Evolutionary conservation across 2,888 invertebrate genomes (phyloP).

Genomic region (Meandrusa payeni): DNA sequence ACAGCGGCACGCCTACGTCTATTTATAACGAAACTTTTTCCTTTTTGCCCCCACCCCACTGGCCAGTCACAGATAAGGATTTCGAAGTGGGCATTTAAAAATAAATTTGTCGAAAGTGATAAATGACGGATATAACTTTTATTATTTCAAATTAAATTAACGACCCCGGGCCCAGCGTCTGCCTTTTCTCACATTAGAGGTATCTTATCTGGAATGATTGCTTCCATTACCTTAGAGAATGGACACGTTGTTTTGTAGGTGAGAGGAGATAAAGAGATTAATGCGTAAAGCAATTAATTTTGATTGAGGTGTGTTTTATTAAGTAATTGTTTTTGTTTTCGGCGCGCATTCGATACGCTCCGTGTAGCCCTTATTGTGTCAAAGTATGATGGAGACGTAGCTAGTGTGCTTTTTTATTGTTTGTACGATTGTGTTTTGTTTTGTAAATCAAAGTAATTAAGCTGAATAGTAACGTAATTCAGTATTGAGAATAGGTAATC

Average conservation of each 20-base stretch:
- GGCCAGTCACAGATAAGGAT: constrained; percentile 69
- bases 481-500: too few relatives aligned
- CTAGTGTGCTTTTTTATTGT: constrained; percentile 1
- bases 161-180: constrained; percentile 69
- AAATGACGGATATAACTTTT: constrained; percentile 79
- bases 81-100: constrained; percentile 75
- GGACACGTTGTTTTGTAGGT: constrained; percentile 72
- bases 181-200: constrained; percentile 79
- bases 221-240: constrained; percentile 76
- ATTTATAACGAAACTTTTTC: constrained; percentile 57
- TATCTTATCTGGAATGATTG: constrained; percentile 79
- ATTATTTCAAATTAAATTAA: constrained; percentile 81
- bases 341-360: constrained; percentile 64
- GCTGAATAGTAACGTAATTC: too few relatives aligned
- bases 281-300: constrained; percentile 80
- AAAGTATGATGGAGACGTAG: constrained; percentile 10
- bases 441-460: too few relatives aligned
- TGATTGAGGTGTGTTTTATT: constrained; percentile 79
- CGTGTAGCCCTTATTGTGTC: constrained; percentile 43
- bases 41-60: constrained; percentile 50
- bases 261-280: constrained; percentile 76
- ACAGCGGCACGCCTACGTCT: constrained; percentile 63
- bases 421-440: background rate
- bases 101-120: constrained; percentile 81
- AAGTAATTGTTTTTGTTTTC: constrained; percentile 75